These are phyloP conservation scores for Rutilus rutilus DNA, from an alignment of 2,113 vertebrate species.

Conservation along the genomic window DNA sequence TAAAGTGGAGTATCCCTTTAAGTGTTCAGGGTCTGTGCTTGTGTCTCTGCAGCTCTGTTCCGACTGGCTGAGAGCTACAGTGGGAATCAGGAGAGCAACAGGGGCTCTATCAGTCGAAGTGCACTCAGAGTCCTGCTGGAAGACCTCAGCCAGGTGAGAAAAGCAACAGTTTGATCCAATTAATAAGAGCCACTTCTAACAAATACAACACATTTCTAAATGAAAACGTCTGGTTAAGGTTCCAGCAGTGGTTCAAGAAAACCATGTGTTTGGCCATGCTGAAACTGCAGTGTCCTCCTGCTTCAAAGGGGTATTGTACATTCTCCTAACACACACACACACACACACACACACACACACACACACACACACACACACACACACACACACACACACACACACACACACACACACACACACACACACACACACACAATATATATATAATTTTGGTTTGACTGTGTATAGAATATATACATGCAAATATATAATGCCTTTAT, in stretches of 20 bases:
- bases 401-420: too few species aligned
- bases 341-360: too few species aligned
- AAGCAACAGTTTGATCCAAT: neutral
- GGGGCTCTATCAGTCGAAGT: constrained; percentile 68
- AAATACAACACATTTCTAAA: neutral
- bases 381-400: too few species aligned
- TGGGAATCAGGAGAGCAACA: constrained; percentile 39
- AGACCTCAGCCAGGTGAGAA: constrained; percentile 82
- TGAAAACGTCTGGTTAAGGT: constrained; percentile 69
- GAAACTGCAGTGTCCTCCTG: constrained; percentile 76
- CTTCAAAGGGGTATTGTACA: constrained; percentile 78
- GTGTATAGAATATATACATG: too few species aligned
- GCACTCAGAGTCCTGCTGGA: constrained; percentile 77
- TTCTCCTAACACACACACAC: neutral
- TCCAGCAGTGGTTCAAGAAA: constrained; percentile 79
- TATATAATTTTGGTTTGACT: too few species aligned
- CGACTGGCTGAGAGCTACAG: constrained; percentile 66
- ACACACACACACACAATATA: too few species aligned
- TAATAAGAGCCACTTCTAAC: neutral
- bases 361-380: too few species aligned
- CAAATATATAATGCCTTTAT: neutral
- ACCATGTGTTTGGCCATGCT: constrained; percentile 67
- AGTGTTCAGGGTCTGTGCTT: constrained; percentile 1
- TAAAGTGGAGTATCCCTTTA: too few species aligned
- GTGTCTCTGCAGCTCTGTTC: constrained; percentile 74